Conservation (phyloP, 2,797 vertebrate genomes). For the Potorous gilbertii region DNA sequence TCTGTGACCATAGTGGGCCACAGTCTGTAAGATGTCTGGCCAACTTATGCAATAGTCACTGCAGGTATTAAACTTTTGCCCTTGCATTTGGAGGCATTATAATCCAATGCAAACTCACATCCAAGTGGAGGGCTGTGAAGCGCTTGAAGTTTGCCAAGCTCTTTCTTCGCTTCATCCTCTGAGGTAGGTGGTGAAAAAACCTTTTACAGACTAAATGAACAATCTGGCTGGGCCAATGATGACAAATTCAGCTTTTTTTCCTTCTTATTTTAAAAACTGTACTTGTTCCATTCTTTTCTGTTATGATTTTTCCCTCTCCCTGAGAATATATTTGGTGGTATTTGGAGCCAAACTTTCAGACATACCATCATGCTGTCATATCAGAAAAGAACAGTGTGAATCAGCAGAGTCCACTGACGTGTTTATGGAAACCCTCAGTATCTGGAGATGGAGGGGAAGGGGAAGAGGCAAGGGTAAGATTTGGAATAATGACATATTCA, state of each 20-base stretch:
- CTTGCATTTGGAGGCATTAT: not conserved
- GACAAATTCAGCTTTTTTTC: not conserved
- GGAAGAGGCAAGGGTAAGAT: not conserved
- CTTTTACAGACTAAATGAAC: not conserved
- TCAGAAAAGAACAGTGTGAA: not conserved
- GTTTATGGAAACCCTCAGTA: not conserved
- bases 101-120: not conserved
- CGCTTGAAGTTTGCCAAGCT: not conserved
- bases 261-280: not conserved
- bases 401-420: not conserved
- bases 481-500: conserved; percentile 6
- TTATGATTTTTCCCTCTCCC: not conserved
- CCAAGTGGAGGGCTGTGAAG: not conserved
- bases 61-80: not conserved
- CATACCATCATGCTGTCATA: not conserved
- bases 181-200: not conserved
- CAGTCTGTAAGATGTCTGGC: not conserved
- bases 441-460: not conserved
- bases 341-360: not conserved
- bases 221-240: not conserved
- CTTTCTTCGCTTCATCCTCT: not conserved
- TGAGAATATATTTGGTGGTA: not conserved
- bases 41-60: not conserved
- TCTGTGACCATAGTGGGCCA: not conserved
- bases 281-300: not conserved